Base-by-base conservation (phyloP, 2,797 vertebrate species). In the Acipenser ruthenus region DNA sequence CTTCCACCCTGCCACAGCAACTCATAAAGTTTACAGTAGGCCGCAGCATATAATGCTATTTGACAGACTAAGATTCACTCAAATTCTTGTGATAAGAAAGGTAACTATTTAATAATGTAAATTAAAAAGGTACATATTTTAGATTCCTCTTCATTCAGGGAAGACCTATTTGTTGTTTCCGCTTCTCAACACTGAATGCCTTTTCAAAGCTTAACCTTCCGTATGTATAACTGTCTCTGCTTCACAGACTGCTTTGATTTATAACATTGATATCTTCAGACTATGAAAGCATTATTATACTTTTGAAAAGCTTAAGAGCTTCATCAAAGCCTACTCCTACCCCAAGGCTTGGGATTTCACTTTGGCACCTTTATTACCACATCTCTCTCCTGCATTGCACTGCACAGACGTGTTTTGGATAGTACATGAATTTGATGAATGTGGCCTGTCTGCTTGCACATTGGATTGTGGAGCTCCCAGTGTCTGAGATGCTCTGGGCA, bases 241-340 rank as follows among this genome's bases (percentile, higher is more conserved):
- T 62, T 62, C 23, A 8, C 23, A 48, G 60, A 62, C 23, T 18
- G 60, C 60, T 62, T 37, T 62, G 60, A 62, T 62, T 37, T 62
- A 47, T 62, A 23, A 47, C 60, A 15, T 8, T 62, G 18, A 62
- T 62, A 48, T 48, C 13, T 62, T 11, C 60, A 62, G 23, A 62
- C 60, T 62, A 62, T 23, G 47, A 37, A 9, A 62, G 60, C 18
- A 10, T 62, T 48, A 62, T 62, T 62, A 62, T 62, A 8, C 13
- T 62, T 62, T 62, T 62, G 23, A 62, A 62, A 62, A 7, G 60
- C 9, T 10, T 62, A 62, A 62, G 60, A 62, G 60, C 18, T 62
- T 62, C 7, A 37, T 23, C 18, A 62, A 62, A 62, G 60, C 18
- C 18, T 7, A n/a, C 15, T 5, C 23, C 60, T 23, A 9, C 60